A percentile compares a stretch with the other conserved stretches of the same genome.
Conservation (phyloP, 2,113 vertebrate species). For the Sakesphorus luctuosus region DNA sequence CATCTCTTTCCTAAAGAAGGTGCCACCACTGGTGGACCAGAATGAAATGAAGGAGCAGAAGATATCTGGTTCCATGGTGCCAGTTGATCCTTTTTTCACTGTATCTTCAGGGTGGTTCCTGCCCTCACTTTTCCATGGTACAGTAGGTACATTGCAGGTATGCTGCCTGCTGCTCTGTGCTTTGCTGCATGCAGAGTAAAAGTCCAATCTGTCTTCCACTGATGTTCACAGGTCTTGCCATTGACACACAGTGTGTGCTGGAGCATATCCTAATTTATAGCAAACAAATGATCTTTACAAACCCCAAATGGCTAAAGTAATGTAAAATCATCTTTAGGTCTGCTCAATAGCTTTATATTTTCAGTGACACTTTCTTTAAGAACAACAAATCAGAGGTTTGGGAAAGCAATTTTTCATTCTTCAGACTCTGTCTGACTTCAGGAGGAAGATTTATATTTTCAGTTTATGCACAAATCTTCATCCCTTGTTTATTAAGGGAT, state of each 20-base stretch:
- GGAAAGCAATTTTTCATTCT: not conserved
- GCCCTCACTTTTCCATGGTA: not conserved
- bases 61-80: not conserved
- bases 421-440: not conserved
- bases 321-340: not conserved
- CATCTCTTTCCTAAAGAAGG: not conserved
- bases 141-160: not conserved
- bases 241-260: not conserved
- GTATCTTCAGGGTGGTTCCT: not conserved
- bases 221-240: not conserved
- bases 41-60: not conserved
- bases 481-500: not conserved
- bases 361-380: not conserved
- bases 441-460: not conserved
- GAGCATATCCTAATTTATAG: not conserved
- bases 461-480: not conserved
- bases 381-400: not conserved
- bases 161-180: not conserved
- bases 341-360: not conserved
- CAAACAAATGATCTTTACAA: not conserved
- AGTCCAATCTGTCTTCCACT: not conserved
- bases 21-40: not conserved
- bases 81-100: not conserved
- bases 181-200: not conserved
- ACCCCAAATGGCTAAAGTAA: not conserved